A percentile compares a stretch with the other conserved stretches of the same genome.
These are phyloP conservation scores for Agrypnus murinus DNA, from an alignment of 2,888 invertebrate genomes.

Conservation along the genomic window DNA sequence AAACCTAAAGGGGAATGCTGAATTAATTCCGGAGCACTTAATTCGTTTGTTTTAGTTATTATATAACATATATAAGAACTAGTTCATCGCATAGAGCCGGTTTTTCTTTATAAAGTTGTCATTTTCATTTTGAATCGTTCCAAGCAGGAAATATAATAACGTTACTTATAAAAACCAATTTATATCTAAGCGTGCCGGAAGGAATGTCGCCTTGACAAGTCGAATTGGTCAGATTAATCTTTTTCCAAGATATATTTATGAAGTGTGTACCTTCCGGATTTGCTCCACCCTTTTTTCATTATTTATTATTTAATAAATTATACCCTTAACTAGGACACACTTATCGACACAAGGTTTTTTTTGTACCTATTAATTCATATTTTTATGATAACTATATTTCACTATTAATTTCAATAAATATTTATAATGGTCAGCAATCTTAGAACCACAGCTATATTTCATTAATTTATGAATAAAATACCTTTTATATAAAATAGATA, in stretches of 20 bases:
- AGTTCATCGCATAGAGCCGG: neutral
- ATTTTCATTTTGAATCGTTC: neutral
- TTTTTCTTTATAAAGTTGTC: no score
- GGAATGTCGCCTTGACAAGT: conserved; percentile 14
- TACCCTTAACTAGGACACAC: neutral
- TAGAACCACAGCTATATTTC: no score
- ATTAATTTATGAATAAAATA: no score
- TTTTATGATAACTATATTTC: no score
- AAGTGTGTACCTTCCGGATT: conserved; percentile 14
- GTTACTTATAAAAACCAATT: conserved; percentile 10
- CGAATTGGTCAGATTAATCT: conserved; percentile 4
- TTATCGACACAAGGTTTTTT: no score
- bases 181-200: conserved; percentile 12
- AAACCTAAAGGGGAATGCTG: neutral
- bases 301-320: conserved; percentile 1
- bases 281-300: neutral
- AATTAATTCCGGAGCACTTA: conserved; percentile 9
- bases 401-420: no score
- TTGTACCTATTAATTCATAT: no score
- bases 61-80: neutral
- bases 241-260: conserved; percentile 12
- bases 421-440: no score
- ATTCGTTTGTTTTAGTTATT: conserved; percentile 2
- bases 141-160: conserved; percentile 7
- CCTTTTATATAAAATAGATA: no score